Conservation (phyloP, 2,888 invertebrate species). For the Timema cristinae region DNA sequence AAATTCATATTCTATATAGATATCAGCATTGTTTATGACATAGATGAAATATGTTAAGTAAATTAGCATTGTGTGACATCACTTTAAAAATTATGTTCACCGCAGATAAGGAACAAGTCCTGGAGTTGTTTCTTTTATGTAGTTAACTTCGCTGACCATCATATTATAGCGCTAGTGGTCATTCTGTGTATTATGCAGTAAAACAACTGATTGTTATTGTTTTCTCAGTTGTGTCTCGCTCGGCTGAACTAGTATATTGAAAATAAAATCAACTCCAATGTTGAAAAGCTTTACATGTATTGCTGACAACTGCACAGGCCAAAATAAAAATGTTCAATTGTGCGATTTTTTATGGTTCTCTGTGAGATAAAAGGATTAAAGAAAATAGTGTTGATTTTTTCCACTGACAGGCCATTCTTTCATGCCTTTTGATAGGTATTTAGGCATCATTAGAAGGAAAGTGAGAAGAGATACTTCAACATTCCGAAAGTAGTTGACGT, state of each 20-base stretch:
- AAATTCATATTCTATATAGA: too few species aligned
- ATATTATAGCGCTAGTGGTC: neutral
- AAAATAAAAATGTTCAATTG: neutral
- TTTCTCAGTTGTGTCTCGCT: neutral
- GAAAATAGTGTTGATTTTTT: neutral
- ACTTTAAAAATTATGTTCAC: neutral
- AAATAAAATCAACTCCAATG: neutral
- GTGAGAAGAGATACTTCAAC: neutral
- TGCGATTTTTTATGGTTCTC: neutral
- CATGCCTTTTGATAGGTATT: neutral
- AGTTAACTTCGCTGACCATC: neutral
- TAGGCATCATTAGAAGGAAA: neutral
- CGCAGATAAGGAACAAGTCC: neutral
- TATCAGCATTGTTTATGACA: too few species aligned
- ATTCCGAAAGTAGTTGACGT: neutral
- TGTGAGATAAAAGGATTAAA: neutral
- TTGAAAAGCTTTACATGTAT: neutral
- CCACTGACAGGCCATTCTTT: neutral
- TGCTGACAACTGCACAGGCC: slow-evolving; percentile 1
- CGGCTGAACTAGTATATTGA: neutral
- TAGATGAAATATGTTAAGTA: too few species aligned
- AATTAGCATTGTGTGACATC: neutral
- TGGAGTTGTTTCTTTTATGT: neutral
- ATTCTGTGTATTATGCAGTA: too few species aligned
- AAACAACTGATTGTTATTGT: neutral